Percentiles rank a stretch among this genome's conserved stretches.
Conservation (phyloP, 2,113 vertebrate genomes). For the Periophthalmus modestus region DNA sequence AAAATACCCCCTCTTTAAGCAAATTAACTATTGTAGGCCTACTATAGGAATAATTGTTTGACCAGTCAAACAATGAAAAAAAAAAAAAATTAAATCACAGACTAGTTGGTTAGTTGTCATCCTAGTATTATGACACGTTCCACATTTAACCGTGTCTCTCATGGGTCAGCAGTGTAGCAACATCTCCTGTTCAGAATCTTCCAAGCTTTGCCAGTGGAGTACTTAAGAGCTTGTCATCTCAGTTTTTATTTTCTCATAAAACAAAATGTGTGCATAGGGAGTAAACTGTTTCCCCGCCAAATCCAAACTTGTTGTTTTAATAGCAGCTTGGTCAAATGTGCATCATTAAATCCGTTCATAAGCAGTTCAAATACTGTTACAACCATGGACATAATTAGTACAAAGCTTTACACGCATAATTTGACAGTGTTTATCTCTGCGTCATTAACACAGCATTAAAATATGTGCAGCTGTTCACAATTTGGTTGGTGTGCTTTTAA, state of each 20-base stretch:
- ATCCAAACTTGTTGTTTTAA: background rate
- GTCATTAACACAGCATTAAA: conserved; percentile 4
- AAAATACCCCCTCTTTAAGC: no score
- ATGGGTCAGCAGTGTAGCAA: background rate
- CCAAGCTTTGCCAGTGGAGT: background rate
- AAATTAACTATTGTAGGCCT: no score
- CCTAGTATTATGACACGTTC: background rate
- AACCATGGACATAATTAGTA: background rate
- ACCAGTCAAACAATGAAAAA: no score
- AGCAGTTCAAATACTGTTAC: background rate
- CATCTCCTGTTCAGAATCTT: background rate
- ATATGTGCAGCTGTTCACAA: background rate
- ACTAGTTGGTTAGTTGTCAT: no score
- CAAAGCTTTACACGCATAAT: background rate
- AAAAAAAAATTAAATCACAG: no score
- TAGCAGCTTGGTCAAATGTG: background rate
- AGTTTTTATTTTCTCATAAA: conserved; percentile 4
- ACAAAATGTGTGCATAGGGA: background rate
- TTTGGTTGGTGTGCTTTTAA: conserved; percentile 14
- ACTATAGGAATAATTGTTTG: no score
- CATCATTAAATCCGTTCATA: conserved; percentile 8
- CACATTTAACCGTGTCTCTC: background rate
- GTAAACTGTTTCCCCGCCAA: background rate
- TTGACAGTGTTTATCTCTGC: conserved; percentile 4
- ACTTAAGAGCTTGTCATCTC: background rate